Base-by-base conservation (phyloP, 2,888 invertebrate genomes). In the Mylabris sibirica region DNA sequence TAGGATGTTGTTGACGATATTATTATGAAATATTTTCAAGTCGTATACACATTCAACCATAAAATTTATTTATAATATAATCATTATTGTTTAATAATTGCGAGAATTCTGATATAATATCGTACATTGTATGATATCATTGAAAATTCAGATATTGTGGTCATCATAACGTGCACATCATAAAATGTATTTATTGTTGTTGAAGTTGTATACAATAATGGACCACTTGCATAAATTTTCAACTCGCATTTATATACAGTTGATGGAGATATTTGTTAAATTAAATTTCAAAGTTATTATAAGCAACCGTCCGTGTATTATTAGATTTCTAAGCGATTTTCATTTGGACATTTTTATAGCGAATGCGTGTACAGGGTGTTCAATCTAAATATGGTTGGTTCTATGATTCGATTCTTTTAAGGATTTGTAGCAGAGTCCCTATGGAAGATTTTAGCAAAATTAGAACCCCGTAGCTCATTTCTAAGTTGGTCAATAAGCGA, bases 1-100 rank as follows among this genome's bases (percentile, higher is more conserved):
- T 49, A 20, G 49, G 44, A 44, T 41, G 49, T 17, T 49, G 49
- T 49, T 49, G 49, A 49, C 11, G 49, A 49, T 49, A 49, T 49
- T 20, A 49, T 49, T 49, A 49, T 49, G 49, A 49, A 49, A 49
- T 49, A 20, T 49, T 49, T 44, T 3, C n/a, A 17, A n/a, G 41
- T 20, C 8, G 20, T 49, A 49, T 9, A n/a, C n/a, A n/a, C 20
- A 49, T 20, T 49, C 30, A 6, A n/a, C 5, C n/a, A 17, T 44
- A n/a, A 11, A 44, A 44, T 44, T n/a, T 17, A 17, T 44, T 44
- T 6, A 17, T n/a, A n/a, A n/a, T 30, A 30, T 30, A 30, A 30
- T 30, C 30, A 30, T 30, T 1, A 8, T 30, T 30, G 30, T 4
- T 30, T 30, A 30, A 49, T 49, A 49, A 22, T 20, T 49, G 20